Base-by-base conservation (phyloP, 2,888 invertebrate species). In the Petrolisthes cinctipes region DNA sequence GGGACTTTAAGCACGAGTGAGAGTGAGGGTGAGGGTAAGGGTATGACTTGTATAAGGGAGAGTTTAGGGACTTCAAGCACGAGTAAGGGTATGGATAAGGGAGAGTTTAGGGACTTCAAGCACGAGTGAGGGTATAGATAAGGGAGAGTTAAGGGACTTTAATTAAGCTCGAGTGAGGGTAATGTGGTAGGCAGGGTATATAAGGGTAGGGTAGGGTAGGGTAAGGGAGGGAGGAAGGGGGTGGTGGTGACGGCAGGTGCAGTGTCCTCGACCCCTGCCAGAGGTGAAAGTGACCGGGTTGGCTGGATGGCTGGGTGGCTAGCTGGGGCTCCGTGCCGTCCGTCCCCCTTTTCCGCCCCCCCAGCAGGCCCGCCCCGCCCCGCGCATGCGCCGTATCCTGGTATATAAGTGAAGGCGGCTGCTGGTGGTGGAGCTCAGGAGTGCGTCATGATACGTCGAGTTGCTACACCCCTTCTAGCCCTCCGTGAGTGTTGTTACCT, bases 391-490 rank as follows among this genome's bases (percentile, higher is more conserved):
- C 80, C 54, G 57, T 23, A 14, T 66, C 57, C 73, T 37, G 83
- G 83, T 86, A 86, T 86, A 86, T 86, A 86, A 86, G 76, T 76
- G 68, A 51, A 83, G 86, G 83, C 17, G 73, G 51, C 78, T 53
- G 83, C 82, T 83, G 83, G 61, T 80, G 68, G 11, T 78, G 73
- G 83, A 86, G 83, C 83, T 83, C 86, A 86, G 86, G 86, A 83
- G 86, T 86, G 83, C 86, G 76, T 80, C 86, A 86, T 86, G 86
- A 83, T 71, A 86, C 86, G 83, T 80, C 86, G 83, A 79, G 86
- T 83, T 54, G 78, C 80, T 61, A 86, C 86, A 73, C 73, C 83
- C 56, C 86, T 86, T 83, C 83, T 86, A 71, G 83, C 79, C 86
- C 83, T 86, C 86, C 83, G 86, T 86, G 83, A 86, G 86, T 86